Evolutionary conservation across 2,888 invertebrate genomes (phyloP), one percentile per base, ranked within the genome.

Genomic region (Drosophila stalkeri): DNA sequence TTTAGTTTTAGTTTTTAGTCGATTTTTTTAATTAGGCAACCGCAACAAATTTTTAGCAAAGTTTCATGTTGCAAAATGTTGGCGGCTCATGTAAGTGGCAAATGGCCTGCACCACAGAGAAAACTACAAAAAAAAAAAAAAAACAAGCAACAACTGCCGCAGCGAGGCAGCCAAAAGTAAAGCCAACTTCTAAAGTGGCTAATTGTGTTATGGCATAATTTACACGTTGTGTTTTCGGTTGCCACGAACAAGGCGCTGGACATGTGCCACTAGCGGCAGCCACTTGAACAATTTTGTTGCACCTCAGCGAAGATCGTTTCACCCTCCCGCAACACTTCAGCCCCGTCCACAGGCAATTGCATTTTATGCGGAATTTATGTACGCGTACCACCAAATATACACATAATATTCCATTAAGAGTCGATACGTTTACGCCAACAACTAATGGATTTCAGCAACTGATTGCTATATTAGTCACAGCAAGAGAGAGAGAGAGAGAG

Each of bases 141-240:
- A 46, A 70, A 68, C 59, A 41, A 46, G 18, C 18, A 11, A 41
- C 44, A 43, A 46, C 61, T 70, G 60, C 59, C 41, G 41, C 63
- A 64, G 63, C 52, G 70, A 65, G 72, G 64, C 73, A 62, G 57
- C 56, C 62, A 35, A 61, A 41, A 55, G 41, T 61, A 55, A 71
- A 77, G 81, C 62, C 83, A 77, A 82, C 86, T 83, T 86, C 83
- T 86, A 89, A 89, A 84, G 88, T 87, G 86, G 86, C 89, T 86
- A 89, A 86, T 86, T 86, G 86, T 86, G 89, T 86, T 86, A 87
- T 85, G 83, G 84, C 84, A 86, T 86, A 86, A 86, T 86, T 89
- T 86, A 86, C 85, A 86, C 89, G 86, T 86, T 89, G 86, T 85
- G 85, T 88, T 85, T 85, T 88, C 83, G 80, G 85, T 75, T 85